Conservation (phyloP, 2,888 invertebrate genomes). For the Ceraclea dissimilis region DNA sequence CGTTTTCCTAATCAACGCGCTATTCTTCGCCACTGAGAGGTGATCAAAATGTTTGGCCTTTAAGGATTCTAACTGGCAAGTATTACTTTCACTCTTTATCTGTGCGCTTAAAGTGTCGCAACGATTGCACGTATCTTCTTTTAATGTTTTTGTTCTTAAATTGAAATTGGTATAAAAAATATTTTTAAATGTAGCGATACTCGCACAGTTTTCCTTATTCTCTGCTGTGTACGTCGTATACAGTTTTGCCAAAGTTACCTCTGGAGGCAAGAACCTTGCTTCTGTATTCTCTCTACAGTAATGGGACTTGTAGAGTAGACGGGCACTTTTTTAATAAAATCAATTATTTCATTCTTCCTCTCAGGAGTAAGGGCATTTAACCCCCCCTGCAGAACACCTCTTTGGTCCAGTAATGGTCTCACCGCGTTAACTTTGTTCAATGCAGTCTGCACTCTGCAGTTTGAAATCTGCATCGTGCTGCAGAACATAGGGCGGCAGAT, state of each 20-base stretch:
- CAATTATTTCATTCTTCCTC: background rate
- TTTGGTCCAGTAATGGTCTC: background rate
- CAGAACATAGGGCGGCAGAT: background rate
- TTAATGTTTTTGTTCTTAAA: background rate
- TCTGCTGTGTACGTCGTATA: background rate
- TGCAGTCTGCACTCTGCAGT: conserved; percentile 1
- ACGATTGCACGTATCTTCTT: background rate
- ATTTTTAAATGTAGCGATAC: background rate
- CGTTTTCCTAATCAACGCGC: too few relatives aligned
- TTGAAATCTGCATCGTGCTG: conserved; percentile 3
- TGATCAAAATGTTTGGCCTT: background rate
- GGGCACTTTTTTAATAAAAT: background rate
- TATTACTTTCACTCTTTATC: background rate
- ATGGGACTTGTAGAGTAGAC: conserved; percentile 1
- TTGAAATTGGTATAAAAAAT: background rate
- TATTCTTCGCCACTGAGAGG: background rate
- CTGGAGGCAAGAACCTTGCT: background rate
- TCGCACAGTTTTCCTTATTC: background rate
- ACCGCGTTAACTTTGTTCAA: background rate
- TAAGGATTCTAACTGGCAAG: background rate
- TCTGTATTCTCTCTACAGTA: background rate
- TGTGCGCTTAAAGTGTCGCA: background rate
- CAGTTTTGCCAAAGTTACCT: background rate
- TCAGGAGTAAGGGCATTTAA: background rate
- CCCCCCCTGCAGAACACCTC: background rate